Evolutionary conservation across 2,888 invertebrate species (phyloP), one percentile per base, ranked within the genome.

Genomic region (Suillia variegata): DNA sequence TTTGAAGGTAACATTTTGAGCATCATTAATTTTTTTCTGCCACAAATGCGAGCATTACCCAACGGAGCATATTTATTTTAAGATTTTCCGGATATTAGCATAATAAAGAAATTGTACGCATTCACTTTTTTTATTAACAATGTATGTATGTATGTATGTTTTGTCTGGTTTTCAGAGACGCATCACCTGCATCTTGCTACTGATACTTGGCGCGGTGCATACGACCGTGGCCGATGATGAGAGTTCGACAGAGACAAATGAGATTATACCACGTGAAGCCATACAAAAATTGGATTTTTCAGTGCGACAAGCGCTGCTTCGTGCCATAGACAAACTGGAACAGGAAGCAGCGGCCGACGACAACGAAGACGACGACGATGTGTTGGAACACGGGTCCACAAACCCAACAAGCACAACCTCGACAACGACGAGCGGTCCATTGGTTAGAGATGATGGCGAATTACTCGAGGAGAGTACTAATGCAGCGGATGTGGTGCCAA

Each of bases 241-340:
- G n/a, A 73, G 67, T 56, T 74, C 76, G 22, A 77, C 77, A 10
- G 80, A 81, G 54, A 78, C 76, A 54, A 82, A 82, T 61, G 80
- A 81, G 70, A 75, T 81, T n/a, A 77, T 87, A 2, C 86, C 89
- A 1, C 84, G 87, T 1, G 86, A 88, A 63, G 74, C 80, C 59
- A 77, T 78, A 33, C 74, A 74, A 59, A 78, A 78, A 60, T 80
- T 92, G 57, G 92, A 92, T 77, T 88, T 89, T 48, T 89, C 88
- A 64, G 86, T 93, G 31, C 84, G 92, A 15, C 87, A 88, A 79
- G 93, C 92, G 1, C 82, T 93, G 45, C 82, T 93, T 4, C 88
- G 88, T 81, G 93, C 92, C 12, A 84, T 93, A 3, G 88, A 87
- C 54, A 91, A 92, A 71, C 82, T 93, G 52, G 92, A 93, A 80